phyloP scores from a whole-genome alignment of 2,113 vertebrate species.

The Azemiops feae region DNA sequence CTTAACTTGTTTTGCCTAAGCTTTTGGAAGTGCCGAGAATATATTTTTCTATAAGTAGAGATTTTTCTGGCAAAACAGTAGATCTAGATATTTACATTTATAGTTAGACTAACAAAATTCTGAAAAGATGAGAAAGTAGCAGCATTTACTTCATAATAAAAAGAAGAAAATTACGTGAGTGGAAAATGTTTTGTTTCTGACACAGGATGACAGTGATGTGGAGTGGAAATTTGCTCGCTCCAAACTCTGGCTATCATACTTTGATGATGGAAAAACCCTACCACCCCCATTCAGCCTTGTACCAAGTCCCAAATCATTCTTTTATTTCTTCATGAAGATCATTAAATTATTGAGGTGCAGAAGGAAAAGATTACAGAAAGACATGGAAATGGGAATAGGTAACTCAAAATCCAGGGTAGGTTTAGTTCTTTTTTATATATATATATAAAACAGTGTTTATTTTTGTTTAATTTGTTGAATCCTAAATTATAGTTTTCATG shows the following conservation, averaged over 20 bases:
- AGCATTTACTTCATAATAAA: neutral
- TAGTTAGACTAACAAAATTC: neutral
- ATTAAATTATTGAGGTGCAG: conserved; percentile 77
- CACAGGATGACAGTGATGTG: conserved; percentile 86
- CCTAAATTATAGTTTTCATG: neutral
- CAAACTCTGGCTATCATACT: conserved; percentile 88
- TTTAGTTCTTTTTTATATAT: neutral
- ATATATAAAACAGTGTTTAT: neutral
- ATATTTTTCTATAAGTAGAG: neutral
- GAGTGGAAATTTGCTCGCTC: conserved; percentile 91
- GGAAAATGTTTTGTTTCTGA: conserved; percentile 32
- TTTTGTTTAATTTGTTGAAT: conserved; percentile 19
- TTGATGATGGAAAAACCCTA: conserved; percentile 87
- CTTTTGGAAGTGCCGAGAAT: neutral
- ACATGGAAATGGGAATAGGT: conserved; percentile 82
- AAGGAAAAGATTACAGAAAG: conserved; percentile 76
- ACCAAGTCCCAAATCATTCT: conserved; percentile 86
- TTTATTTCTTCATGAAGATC: conserved; percentile 78
- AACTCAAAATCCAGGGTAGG: conserved; percentile 86
- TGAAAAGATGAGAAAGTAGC: neutral
- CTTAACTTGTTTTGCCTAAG: neutral
- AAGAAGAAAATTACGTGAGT: neutral
- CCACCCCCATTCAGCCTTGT: conserved; percentile 88
- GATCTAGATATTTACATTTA: neutral
- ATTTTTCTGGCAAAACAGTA: neutral